These are phyloP conservation scores for Tethya wilhelma DNA, from an alignment of 37 sponge, comb jelly and placozoan genomes.

Conservation along the genomic window DNA sequence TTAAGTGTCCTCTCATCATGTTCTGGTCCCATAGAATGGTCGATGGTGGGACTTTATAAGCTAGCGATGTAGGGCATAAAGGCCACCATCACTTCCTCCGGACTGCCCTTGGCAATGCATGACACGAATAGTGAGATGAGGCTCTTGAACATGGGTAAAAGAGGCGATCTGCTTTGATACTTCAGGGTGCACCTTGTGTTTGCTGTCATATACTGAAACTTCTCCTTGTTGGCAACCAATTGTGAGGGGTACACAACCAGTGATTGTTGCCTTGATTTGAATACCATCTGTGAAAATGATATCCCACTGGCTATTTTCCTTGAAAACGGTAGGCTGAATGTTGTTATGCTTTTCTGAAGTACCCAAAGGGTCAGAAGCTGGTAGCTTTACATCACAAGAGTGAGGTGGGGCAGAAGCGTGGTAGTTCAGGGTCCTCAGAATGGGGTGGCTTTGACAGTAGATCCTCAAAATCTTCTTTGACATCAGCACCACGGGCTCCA, in stretches of 20 bases:
- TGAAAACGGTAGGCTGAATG: too few relatives aligned
- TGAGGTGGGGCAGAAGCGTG: too few relatives aligned
- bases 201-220: constrained; percentile 14
- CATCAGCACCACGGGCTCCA: too few relatives aligned
- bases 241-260: constrained; percentile 39
- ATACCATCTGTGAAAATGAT: too few relatives aligned
- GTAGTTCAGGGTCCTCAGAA: too few relatives aligned
- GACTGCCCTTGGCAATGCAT: background rate
- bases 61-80: background rate
- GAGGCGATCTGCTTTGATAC: background rate
- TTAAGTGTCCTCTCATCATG: background rate
- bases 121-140: background rate
- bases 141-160: background rate
- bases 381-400: too few relatives aligned
- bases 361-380: background rate
- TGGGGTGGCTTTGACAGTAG: too few relatives aligned
- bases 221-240: constrained; percentile 1
- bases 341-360: constrained; percentile 38
- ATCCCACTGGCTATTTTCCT: too few relatives aligned
- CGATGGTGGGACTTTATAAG: background rate
- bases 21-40: constrained; percentile 8
- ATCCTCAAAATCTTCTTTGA: too few relatives aligned
- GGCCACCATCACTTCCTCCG: background rate
- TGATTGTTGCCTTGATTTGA: too few relatives aligned
- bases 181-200: too few relatives aligned